phyloP scores from a whole-genome alignment of 2,113 vertebrate species.

The Apus apus region DNA sequence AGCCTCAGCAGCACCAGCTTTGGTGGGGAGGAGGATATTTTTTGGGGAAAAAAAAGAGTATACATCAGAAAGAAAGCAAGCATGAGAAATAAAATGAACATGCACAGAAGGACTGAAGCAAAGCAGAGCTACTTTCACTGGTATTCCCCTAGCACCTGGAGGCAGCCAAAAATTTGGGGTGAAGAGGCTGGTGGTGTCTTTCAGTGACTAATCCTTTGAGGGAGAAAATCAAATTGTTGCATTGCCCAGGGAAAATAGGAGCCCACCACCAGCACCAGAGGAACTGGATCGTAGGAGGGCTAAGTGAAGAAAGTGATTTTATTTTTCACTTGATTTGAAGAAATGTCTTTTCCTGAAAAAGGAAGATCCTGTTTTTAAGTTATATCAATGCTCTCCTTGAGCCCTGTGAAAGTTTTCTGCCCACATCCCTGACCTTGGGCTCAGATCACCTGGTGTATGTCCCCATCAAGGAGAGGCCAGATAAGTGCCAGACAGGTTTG shows the following conservation, averaged over 20 bases:
- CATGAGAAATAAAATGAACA: not conserved
- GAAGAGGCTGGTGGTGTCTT: not conserved
- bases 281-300: not conserved
- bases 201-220: conserved; percentile 13
- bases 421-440: not conserved
- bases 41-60: not conserved
- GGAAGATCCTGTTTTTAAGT: not conserved
- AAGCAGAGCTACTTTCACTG: not conserved
- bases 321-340: not conserved
- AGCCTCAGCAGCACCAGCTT: not conserved
- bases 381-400: rapidly evolving
- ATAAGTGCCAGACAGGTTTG: not conserved
- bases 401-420: not conserved
- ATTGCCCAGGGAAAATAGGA: not conserved
- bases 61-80: not conserved
- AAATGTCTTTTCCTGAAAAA: not conserved
- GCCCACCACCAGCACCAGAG: not conserved
- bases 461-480: not conserved
- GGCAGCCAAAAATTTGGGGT: not conserved
- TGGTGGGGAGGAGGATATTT: not conserved
- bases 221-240: conserved; percentile 11
- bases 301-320: not conserved
- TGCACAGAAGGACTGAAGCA: not conserved
- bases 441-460: not conserved
- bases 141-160: not conserved